phyloP scores from a whole-genome alignment of 2,888 invertebrate species.

The Leptinotarsa peninsularis region DNA sequence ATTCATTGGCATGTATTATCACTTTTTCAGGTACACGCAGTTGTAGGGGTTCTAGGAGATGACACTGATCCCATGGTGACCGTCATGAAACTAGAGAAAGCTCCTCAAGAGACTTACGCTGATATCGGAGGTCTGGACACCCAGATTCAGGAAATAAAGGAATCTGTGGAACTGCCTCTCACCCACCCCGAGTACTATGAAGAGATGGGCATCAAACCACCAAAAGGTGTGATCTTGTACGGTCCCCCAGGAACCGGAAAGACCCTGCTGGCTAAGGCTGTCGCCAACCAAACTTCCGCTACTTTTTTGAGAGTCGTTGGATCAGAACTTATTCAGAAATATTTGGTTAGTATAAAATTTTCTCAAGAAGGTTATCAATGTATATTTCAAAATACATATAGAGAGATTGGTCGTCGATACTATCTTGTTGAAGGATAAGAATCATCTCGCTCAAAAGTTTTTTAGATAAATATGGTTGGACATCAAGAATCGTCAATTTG shows the following conservation, averaged over 20 bases:
- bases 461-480: no score
- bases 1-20: no score
- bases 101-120: slow-evolving; percentile 99
- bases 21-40: slow-evolving; percentile 83
- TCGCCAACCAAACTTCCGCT: slow-evolving; percentile 99
- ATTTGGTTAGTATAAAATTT: slow-evolving; percentile 74
- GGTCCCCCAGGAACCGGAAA: slow-evolving; percentile 99
- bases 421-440: neutral
- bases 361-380: neutral
- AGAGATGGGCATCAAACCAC: slow-evolving; percentile 99
- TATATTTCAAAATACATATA: no score
- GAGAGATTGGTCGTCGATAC: no score
- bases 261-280: slow-evolving; percentile 97
- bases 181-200: slow-evolving; percentile 99
- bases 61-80: slow-evolving; percentile 99
- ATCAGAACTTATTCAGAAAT: slow-evolving; percentile 99
- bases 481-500: no score
- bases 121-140: slow-evolving; percentile 98
- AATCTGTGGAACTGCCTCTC: slow-evolving; percentile 97
- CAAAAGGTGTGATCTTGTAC: slow-evolving; percentile 98
- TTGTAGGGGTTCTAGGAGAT: slow-evolving; percentile 92
- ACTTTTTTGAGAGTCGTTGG: slow-evolving; percentile 98
- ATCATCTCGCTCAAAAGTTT: neutral
- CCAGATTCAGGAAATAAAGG: slow-evolving; percentile 98
- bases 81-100: slow-evolving; percentile 99